phyloP scores from a whole-genome alignment of 2,113 vertebrate genomes.

The Peromyscus polionotus region DNA sequence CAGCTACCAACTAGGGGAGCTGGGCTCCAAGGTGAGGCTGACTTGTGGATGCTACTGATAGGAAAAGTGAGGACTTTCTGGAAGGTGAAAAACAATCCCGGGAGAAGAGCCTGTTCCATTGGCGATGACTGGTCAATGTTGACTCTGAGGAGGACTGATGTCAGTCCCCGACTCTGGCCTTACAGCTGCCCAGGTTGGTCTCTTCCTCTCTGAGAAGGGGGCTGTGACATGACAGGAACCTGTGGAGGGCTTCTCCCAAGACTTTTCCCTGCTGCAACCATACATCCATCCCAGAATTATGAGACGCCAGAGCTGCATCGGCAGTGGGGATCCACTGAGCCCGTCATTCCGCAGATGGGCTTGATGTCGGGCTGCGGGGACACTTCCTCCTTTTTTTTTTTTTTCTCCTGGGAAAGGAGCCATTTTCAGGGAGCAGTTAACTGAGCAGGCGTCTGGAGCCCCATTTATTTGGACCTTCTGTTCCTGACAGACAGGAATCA shows the following conservation, averaged over 20 bases:
- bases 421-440: neutral
- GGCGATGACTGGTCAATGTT: neutral
- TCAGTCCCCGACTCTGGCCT: neutral
- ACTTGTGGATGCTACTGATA: neutral
- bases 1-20: neutral
- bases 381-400: neutral
- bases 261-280: neutral
- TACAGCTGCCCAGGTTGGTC: neutral
- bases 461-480: neutral
- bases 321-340: neutral
- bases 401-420: constrained; percentile 8
- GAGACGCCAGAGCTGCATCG: neutral
- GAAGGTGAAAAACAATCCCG: neutral
- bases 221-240: neutral
- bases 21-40: no score
- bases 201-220: neutral
- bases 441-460: neutral
- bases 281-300: neutral
- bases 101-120: neutral
- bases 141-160: neutral
- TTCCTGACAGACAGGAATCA: constrained; percentile 34
- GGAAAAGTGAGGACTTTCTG: neutral
- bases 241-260: rapidly evolving
- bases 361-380: neutral
- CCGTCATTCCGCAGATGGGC: neutral